Conservation (phyloP, 2,888 invertebrate species). For the Miltochrista miniata region DNA sequence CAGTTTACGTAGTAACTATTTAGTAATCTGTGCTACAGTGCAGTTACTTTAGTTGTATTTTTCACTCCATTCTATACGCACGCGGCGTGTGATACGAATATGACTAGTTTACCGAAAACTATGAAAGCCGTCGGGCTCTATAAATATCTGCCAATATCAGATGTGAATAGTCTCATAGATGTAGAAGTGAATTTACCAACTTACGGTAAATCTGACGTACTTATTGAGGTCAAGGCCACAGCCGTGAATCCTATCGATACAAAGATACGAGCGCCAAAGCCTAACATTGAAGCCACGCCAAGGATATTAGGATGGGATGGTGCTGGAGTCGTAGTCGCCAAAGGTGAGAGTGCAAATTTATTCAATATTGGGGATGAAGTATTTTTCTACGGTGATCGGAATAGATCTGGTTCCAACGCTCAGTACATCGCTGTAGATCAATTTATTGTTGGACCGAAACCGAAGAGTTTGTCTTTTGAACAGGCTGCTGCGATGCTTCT, state of each 20-base stretch:
- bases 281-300: constrained; percentile 53
- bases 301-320: constrained; percentile 74
- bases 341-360: constrained; percentile 51
- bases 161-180: constrained; percentile 64
- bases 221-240: constrained; percentile 69
- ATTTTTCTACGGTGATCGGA: constrained; percentile 64
- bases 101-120: constrained; percentile 57
- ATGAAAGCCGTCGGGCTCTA: constrained; percentile 75
- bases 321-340: constrained; percentile 63
- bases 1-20: too few relatives aligned
- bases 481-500: constrained; percentile 76
- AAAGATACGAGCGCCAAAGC: constrained; percentile 68
- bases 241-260: constrained; percentile 73
- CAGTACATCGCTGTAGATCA: constrained; percentile 69
- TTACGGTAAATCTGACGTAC: constrained; percentile 53
- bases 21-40: too few relatives aligned
- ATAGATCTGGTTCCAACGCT: constrained; percentile 66
- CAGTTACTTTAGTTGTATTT: neutral
- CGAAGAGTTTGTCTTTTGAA: constrained; percentile 65
- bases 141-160: constrained; percentile 69
- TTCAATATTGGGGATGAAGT: constrained; percentile 69
- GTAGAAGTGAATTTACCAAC: constrained; percentile 60
- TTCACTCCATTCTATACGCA: constrained; percentile 5
- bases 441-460: constrained; percentile 61
- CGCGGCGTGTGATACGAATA: constrained; percentile 15